Base-by-base conservation (phyloP, 2,797 vertebrate genomes). In the Columba guinea region DNA sequence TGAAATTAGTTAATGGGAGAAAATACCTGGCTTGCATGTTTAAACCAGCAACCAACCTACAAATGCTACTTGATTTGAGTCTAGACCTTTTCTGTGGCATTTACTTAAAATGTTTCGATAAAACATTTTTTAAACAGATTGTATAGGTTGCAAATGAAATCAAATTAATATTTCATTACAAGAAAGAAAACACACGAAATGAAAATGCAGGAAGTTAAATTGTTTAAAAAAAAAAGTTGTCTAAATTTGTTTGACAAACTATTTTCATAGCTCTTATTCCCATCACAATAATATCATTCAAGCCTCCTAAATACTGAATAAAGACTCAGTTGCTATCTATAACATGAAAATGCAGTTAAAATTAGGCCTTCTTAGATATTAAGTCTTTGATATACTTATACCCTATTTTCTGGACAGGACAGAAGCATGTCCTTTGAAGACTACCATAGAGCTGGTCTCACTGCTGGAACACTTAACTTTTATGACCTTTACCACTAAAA, bases 401-500 rank as follows among this genome's bases (percentile, higher is more conserved):
- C 94, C 93, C 90, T 84, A 93, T 67, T 87, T 93, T 96, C 95
- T 82, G 94, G 64, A 94, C 83, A 98, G 97, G 97, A 98, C 97
- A 97, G 97, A 98, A 94, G 76, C 71, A 80, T 83, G 88, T 91
- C 92, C 97, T 98, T 98, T 98, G 98, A 98, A 98, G 96, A 95
- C 88, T 95, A 89, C 93, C 89, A 84, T 44, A 87, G 93, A 97
- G 84, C 89, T 53, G 90, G 97, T 96, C 97, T 97, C 98, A 95
- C 98, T 98, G 98, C 97, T 98, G 98, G 98, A 99, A 98, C 96
- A 97, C 98, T 98, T 98, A 98, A 98, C 84, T 97, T 98, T 98
- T 98, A 98, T 98, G 98, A 98, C 97, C 96, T 97, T 98, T 97
- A 77, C 90, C 63, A 90, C 91, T 93, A 90, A 97, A 96, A 95